phyloP scores from a whole-genome alignment of 2,888 invertebrate genomes.

The Clunio marinus region DNA sequence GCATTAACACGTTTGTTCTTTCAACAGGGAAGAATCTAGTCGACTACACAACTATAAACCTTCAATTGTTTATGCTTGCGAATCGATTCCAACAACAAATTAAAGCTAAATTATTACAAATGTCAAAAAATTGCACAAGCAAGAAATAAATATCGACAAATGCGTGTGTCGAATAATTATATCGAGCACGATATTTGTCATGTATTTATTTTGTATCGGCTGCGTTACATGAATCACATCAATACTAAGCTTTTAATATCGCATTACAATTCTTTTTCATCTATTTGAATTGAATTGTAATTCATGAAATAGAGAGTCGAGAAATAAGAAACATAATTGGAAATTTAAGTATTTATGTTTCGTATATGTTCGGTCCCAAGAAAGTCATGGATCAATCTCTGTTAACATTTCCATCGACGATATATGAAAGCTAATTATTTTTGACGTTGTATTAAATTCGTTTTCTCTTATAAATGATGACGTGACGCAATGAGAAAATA shows the following conservation, averaged over 20 bases:
- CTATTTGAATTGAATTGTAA: background rate
- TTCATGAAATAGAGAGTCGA: background rate
- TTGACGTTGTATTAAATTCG: background rate
- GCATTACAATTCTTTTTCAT: background rate
- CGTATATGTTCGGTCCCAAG: background rate
- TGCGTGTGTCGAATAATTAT: background rate
- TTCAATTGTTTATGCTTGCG: too few relatives aligned
- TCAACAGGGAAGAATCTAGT: too few relatives aligned
- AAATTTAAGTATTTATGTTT: conserved; percentile 34
- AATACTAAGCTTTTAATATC: background rate
- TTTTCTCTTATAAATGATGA: conserved; percentile 17
- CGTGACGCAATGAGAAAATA: too few relatives aligned
- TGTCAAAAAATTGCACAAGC: too few relatives aligned
- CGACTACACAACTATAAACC: too few relatives aligned
- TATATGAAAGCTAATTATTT: conserved; percentile 31
- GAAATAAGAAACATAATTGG: conserved; percentile 31
- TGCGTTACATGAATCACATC: background rate
- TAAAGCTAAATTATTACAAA: too few relatives aligned
- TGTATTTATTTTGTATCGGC: background rate
- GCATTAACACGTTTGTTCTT: too few relatives aligned
- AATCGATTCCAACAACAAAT: too few relatives aligned
- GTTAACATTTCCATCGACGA: conserved; percentile 35
- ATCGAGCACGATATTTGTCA: background rate
- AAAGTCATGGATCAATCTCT: background rate
- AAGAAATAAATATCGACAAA: background rate